Evolutionary conservation across 2,797 vertebrate genomes (phyloP).

Genomic region (Phaenicophaeus curvirostris): DNA sequence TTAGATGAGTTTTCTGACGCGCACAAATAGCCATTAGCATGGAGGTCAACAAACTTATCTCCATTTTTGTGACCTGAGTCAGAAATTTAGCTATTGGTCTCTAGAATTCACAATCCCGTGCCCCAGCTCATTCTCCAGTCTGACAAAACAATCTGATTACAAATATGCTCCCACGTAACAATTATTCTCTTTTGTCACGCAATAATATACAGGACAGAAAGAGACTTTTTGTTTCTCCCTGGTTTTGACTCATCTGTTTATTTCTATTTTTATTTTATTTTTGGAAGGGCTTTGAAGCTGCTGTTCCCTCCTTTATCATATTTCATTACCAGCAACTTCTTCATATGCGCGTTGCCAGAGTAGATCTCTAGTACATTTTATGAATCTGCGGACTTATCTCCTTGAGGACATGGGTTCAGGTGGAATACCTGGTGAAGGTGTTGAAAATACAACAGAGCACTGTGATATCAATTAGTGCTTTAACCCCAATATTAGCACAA

Average conservation of each 20-base stretch:
- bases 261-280: background rate
- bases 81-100: background rate
- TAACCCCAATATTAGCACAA: background rate
- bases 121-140: background rate
- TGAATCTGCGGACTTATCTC: background rate
- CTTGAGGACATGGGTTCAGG: background rate
- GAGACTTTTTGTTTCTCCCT: background rate
- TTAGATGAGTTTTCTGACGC: background rate
- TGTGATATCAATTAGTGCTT: background rate
- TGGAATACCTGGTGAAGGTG: background rate
- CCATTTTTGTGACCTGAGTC: background rate
- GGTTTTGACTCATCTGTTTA: background rate
- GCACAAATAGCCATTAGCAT: background rate
- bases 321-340: background rate
- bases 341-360: background rate
- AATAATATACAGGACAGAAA: background rate
- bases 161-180: background rate
- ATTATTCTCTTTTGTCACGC: background rate
- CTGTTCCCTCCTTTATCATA: background rate
- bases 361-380: background rate
- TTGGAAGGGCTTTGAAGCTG: background rate
- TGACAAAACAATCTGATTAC: background rate
- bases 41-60: background rate
- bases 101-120: background rate
- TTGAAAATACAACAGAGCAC: background rate